Evolutionary conservation across 1,140 invertebrate genomes (phyloP).

Genomic region (Brachionus plicatilis): DNA sequence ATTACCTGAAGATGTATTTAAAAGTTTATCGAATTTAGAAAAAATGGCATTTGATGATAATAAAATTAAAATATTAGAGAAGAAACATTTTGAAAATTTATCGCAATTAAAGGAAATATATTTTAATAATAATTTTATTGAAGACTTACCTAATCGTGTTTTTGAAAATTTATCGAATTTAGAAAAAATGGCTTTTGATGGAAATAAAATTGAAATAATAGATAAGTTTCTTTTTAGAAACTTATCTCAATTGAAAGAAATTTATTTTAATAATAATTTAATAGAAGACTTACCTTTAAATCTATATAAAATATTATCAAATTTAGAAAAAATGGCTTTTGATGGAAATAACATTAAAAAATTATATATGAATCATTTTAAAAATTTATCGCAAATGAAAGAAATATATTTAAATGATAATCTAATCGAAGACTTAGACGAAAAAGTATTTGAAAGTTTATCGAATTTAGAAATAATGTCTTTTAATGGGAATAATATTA

Average conservation of each 20-base stretch:
- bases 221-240: not conserved
- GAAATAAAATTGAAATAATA: not conserved
- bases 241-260: not conserved
- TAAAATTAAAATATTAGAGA: not conserved
- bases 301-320: not conserved
- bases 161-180: not conserved
- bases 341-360: not conserved
- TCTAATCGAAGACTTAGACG: not conserved
- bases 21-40: too few species aligned
- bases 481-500: too few species aligned
- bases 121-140: not conserved
- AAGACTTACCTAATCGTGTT: not conserved
- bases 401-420: not conserved
- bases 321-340: not conserved
- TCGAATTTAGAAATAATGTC: not conserved
- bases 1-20: not conserved
- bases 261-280: not conserved
- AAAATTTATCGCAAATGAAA: not conserved
- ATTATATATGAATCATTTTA: not conserved
- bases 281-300: not conserved
- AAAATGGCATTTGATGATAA: not conserved
- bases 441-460: not conserved
- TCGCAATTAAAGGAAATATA: not conserved
- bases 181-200: not conserved
- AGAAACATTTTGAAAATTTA: not conserved